phyloP scores from a whole-genome alignment of 2,888 invertebrate species.

The Odontocolon sp. region DNA sequence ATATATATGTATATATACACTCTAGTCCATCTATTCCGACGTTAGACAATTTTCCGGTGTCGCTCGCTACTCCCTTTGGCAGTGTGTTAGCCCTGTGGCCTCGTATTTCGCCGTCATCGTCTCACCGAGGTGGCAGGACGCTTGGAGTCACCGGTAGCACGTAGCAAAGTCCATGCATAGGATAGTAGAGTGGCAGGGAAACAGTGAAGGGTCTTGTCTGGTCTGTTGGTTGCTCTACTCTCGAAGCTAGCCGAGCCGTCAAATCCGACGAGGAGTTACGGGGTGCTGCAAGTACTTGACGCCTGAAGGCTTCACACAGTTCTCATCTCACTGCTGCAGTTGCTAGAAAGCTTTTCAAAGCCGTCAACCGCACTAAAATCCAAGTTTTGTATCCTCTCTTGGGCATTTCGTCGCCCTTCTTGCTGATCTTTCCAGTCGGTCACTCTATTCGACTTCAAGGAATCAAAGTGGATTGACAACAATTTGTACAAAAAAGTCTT shows the following conservation, averaged over 20 bases:
- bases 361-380: not conserved
- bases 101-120: conserved; percentile 44
- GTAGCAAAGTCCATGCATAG: conserved; percentile 72
- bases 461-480: conserved; percentile 15
- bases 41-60: conserved; percentile 63
- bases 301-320: conserved; percentile 37
- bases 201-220: conserved; percentile 51
- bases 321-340: not conserved
- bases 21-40: conserved; percentile 33
- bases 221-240: conserved; percentile 53
- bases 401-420: not conserved
- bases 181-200: conserved; percentile 68
- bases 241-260: conserved; percentile 60
- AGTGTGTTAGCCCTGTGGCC: conserved; percentile 43
- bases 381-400: not conserved
- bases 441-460: not conserved
- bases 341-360: conserved; percentile 33
- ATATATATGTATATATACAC: not conserved
- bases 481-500: not conserved
- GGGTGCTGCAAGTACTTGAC: conserved; percentile 21
- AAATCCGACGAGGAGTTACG: conserved; percentile 67
- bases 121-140: conserved; percentile 50
- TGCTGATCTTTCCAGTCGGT: not conserved
- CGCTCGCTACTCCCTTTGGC: conserved; percentile 40
- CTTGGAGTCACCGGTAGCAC: conserved; percentile 42